Base-by-base conservation (phyloP, 2,797 vertebrate genomes). In the Fistularia commersonii region DNA sequence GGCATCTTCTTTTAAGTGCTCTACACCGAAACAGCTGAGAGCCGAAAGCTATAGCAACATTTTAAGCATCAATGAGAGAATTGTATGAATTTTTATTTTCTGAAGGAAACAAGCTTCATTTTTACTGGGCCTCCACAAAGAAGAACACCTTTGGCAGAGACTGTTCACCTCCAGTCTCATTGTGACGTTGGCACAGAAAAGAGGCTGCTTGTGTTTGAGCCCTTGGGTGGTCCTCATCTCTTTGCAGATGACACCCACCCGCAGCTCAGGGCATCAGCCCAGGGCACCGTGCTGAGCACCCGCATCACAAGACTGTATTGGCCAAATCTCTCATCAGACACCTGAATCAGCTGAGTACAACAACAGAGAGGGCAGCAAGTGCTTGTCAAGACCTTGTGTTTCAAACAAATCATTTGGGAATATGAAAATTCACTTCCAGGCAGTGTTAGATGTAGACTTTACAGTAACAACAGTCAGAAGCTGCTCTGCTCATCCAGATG, bases 281-380 rank as follows among this genome's bases (percentile, higher is more conserved):
- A 47, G 41, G 53, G 53, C 44, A 6, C 8, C 45, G 41, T 5
- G 3, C 45, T 54, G 48, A 39, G n/a, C 9, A 23, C 34, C 46
- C 33, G 32, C 45, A 75, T 89, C 83, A 88, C 67, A 82, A 78
- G 84, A 74, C 63, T 12, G 11, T 13, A 1, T 54, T 61, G 52
- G 59, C 41, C 50, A 32, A 46, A 54, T 33, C n/a, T 14, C 11
- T 39, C 12, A 8, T n/a, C 51, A 57, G 63, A 66, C 72, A 56
- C 58, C 53, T 58, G 64, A 77, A 57, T 66, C 42, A 42, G 38
- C 43, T 47, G 23, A 67, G 7, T 23, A 37, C 4, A 23, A 36
- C 10, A 37, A 45, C 13, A 32, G 9, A 44, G 8, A 45, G n/a
- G n/a, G 11, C 23, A 3, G 7, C n/a, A 43, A 7, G 44, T 1